These are phyloP conservation scores for Prenolepis imparis DNA, from an alignment of 2,888 invertebrate species.

Conservation along the genomic window DNA sequence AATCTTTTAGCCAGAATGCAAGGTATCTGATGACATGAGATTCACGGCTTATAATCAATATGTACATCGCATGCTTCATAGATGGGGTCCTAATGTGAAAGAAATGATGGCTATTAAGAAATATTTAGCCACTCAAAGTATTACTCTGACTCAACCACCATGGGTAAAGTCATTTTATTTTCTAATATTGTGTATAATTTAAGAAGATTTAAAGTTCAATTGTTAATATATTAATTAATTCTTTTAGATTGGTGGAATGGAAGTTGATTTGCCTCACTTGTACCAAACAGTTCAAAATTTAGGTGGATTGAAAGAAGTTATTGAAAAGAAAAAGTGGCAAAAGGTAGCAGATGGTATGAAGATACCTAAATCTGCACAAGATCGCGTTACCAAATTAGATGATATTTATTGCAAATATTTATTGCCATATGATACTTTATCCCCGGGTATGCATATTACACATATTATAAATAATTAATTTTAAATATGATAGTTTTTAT, in stretches of 20 bases:
- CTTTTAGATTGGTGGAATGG: constrained; percentile 94
- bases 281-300: constrained; percentile 94
- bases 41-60: constrained; percentile 97
- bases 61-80: constrained; percentile 93
- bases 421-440: constrained; percentile 94
- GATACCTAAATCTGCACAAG: constrained; percentile 92
- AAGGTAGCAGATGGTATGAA: constrained; percentile 96
- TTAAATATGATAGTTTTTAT: constrained; percentile 13
- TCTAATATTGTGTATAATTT: constrained; percentile 20
- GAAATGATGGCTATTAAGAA: constrained; percentile 95
- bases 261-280: constrained; percentile 94
- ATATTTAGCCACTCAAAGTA: constrained; percentile 92
- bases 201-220: background rate
- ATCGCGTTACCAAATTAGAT: constrained; percentile 94
- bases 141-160: constrained; percentile 92
- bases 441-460: constrained; percentile 87
- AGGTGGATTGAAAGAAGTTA: constrained; percentile 95
- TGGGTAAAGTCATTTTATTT: constrained; percentile 88
- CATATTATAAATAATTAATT: constrained; percentile 30
- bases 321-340: constrained; percentile 95
- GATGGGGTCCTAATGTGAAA: constrained; percentile 96
- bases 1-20: constrained; percentile 90
- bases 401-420: constrained; percentile 96
- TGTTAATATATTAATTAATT: constrained; percentile 22
- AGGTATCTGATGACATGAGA: constrained; percentile 93